Evolutionary conservation across 2,113 vertebrate species (phyloP), one percentile per base, ranked within the genome.

Genomic region (Synchiropus splendidus): DNA sequence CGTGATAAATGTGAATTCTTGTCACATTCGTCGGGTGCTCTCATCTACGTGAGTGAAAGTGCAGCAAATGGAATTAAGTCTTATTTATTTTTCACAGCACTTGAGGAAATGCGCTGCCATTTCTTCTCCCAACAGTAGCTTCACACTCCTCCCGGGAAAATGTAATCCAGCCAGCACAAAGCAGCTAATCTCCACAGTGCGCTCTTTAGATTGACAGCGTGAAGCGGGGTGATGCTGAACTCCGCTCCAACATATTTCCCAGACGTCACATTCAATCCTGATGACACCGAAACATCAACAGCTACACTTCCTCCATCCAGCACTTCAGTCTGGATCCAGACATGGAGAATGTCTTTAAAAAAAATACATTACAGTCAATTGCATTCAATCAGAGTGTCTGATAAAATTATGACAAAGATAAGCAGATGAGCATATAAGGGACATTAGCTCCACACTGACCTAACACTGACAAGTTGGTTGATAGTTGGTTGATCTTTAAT

Each of bases 101-200:
- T 42, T 27, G 21, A 27, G 21, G 50, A 61, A 46, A 61, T 42
- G 42, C 16, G 56, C 65, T 54, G 53, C 54, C 56, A 46, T 54
- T 52, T 45, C 33, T 18, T n/a, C 41, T 49, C 67, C 58, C 58
- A 48, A 39, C 52, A 5, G 16, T 54, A 35, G 37, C 56, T 58
- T 66, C 64, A 52, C 48, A 17, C 45, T 27, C 39, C 60, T 59
- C 54, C 1, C 33, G 30, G 58, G 73, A 43, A 36, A 61, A 61
- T 47, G 54, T 59, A 73, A 73, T 54, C 64, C 51, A 51, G 64
- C 69, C 41, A 33, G 49, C 66, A 73, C 61, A 60, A 74, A 57
- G 46, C 55, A 52, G 38, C 40, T 62, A 67, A 72, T 70, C 66
- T 67, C 53, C 39, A 11, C 42, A 43, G 58, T 45, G 32, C 39